Percentiles rank a stretch among this genome's conserved stretches.
Evolutionary conservation across 2,888 invertebrate species (phyloP).

Genomic region (Dilophus febrilis): DNA sequence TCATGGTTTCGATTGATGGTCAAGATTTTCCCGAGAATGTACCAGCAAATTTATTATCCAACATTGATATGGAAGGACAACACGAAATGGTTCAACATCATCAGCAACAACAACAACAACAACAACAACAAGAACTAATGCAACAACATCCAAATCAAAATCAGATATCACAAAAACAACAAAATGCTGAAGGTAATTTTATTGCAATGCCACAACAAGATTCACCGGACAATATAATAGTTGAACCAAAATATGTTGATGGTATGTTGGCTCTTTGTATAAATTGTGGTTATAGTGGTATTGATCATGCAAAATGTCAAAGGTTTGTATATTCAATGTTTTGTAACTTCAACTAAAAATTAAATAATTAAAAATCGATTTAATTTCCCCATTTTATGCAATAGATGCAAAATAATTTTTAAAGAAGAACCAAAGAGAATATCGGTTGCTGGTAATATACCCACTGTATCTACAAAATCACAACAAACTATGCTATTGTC

Average conservation of each 20-base stretch:
- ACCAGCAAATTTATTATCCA: too few relatives aligned
- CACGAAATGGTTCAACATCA: slow-evolving; percentile 1
- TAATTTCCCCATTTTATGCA: too few relatives aligned
- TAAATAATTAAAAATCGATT: too few relatives aligned
- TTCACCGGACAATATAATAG: slow-evolving; percentile 36
- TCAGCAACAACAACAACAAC: neutral
- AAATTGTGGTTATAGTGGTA: slow-evolving; percentile 61
- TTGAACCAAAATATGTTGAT: slow-evolving; percentile 44
- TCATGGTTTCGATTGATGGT: slow-evolving; percentile 46
- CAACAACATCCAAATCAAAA: slow-evolving; percentile 18
- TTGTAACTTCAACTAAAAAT: too few relatives aligned
- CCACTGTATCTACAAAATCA: too few relatives aligned
- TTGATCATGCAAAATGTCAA: slow-evolving; percentile 63
- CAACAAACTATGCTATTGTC: too few relatives aligned
- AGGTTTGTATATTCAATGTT: slow-evolving; percentile 34
- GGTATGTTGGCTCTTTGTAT: slow-evolving; percentile 65
- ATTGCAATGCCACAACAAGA: slow-evolving; percentile 9
- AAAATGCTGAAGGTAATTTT: slow-evolving; percentile 4
- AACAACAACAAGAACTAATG: slow-evolving; percentile 5
- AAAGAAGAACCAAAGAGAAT: neutral
- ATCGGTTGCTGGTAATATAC: too few relatives aligned
- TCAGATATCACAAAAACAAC: slow-evolving; percentile 6
- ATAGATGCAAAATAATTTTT: neutral
- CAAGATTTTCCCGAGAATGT: slow-evolving; percentile 18
- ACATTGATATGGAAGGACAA: too few relatives aligned